These are phyloP conservation scores for Sebastes ruberrimus DNA, from an alignment of 2,797 vertebrate genomes.

Conservation along the genomic window DNA sequence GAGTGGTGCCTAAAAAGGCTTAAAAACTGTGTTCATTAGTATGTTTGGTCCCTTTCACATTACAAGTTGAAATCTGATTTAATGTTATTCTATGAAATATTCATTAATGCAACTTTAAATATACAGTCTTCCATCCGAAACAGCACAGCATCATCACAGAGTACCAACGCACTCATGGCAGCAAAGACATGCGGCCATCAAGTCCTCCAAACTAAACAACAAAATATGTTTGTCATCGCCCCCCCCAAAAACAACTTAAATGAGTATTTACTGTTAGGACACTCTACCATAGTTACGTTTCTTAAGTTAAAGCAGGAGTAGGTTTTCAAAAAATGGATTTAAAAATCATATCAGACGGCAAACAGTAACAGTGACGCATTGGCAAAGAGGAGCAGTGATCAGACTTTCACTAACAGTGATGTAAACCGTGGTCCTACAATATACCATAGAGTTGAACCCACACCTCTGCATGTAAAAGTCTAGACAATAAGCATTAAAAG, in stretches of 20 bases:
- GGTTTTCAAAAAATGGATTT: too few species aligned
- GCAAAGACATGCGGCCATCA: too few species aligned
- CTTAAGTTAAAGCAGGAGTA: not conserved
- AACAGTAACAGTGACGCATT: not conserved
- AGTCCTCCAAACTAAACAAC: too few species aligned
- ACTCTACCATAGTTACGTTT: too few species aligned
- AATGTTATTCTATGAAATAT: not conserved
- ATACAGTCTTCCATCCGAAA: not conserved
- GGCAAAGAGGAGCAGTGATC: not conserved
- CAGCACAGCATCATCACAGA: not conserved
- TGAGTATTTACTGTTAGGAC: too few species aligned
- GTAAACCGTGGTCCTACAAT: not conserved
- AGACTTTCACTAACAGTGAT: not conserved
- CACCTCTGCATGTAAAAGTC: too few species aligned
- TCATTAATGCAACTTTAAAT: not conserved
- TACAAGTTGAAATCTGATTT: not conserved
- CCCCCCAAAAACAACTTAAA: too few species aligned
- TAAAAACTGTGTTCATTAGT: not conserved
- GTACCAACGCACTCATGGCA: not conserved
- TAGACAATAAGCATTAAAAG: too few species aligned
- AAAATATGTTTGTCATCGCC: too few species aligned
- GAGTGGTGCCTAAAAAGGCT: not conserved
- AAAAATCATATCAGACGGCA: not conserved
- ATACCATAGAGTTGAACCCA: not conserved
- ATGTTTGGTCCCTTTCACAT: not conserved